A percentile compares a stretch with the other conserved stretches of the same genome.
Evolutionary conservation across 2,888 invertebrate species (phyloP).

Genomic region (Trissolcus japonicus): DNA sequence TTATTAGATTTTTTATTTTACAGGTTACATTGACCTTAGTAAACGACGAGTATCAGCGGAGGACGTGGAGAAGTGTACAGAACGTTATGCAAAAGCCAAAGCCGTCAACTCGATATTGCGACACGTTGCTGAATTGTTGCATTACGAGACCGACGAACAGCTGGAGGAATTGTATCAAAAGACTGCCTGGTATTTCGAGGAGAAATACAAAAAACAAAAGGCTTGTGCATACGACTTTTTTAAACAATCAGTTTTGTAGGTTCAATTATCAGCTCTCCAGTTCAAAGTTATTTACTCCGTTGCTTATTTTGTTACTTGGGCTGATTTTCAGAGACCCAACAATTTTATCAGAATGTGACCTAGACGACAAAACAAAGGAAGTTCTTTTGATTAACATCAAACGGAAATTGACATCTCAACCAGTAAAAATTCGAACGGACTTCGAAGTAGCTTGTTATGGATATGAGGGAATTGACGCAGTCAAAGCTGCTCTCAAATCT

Average conservation of each 20-base stretch:
- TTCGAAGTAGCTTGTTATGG: constrained; percentile 96
- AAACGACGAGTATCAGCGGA: constrained; percentile 98
- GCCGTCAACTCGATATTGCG: constrained; percentile 98
- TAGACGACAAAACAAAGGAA: constrained; percentile 94
- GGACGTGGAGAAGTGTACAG: constrained; percentile 98
- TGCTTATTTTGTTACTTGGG: no score
- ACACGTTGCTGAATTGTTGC: constrained; percentile 96
- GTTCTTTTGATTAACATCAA: constrained; percentile 96
- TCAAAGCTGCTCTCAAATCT: constrained; percentile 92
- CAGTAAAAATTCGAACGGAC: constrained; percentile 95
- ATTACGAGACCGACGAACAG: constrained; percentile 93
- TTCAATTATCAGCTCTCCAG: constrained; percentile 64
- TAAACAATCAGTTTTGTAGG: constrained; percentile 97
- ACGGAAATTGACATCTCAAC: constrained; percentile 96
- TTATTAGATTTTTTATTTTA: constrained; percentile 1
- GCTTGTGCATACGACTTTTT: constrained; percentile 98
- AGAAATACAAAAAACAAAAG: constrained; percentile 95
- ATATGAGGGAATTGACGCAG: constrained; percentile 99
- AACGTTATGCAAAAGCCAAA: constrained; percentile 98
- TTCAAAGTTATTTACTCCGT: background rate
- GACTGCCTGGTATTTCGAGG: constrained; percentile 99
- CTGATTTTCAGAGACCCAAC: constrained; percentile 86
- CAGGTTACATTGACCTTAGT: constrained; percentile 98
- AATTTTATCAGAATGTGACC: constrained; percentile 95
- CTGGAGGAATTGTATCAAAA: constrained; percentile 96